phyloP scores from a whole-genome alignment of 2,797 vertebrate species.

The Clarias pachynema region DNA sequence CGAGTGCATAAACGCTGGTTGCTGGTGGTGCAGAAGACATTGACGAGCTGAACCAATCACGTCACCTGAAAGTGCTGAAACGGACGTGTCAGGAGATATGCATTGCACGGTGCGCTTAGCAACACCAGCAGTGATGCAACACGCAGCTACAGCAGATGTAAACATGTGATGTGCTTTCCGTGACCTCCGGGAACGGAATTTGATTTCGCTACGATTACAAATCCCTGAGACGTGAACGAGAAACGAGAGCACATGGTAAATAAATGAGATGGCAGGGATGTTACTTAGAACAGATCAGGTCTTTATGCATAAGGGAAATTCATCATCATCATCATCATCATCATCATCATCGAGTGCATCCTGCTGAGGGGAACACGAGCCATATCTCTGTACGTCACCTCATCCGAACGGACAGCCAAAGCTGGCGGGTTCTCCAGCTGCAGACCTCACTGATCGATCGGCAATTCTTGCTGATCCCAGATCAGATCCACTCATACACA shows the following conservation, averaged over 20 bases:
- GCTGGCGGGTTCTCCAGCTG: conserved; percentile 58
- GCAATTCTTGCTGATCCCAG: not conserved
- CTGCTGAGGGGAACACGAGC: conserved; percentile 4
- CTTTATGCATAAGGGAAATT: conserved; percentile 43
- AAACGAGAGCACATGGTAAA: not conserved
- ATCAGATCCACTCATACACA: not conserved
- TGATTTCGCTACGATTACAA: not conserved
- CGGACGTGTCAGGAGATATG: conserved; percentile 42
- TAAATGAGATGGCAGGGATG: not conserved
- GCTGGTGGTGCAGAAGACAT: conserved; percentile 24
- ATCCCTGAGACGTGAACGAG: not conserved
- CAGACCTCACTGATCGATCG: conserved; percentile 61
- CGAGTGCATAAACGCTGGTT: conserved; percentile 8
- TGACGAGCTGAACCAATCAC: conserved; percentile 45
- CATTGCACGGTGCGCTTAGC: conserved; percentile 52
- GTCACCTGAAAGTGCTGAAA: conserved; percentile 53
- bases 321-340: conserved; percentile 60
- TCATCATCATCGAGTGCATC: conserved; percentile 54
- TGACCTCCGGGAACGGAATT: conserved; percentile 45
- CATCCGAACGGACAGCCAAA: conserved; percentile 70
- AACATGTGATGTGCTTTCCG: conserved; percentile 68
- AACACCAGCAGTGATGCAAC: conserved; percentile 52
- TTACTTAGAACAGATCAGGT: not conserved
- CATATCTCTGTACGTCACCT: conserved; percentile 65
- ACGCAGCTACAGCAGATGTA: conserved; percentile 53